These are phyloP conservation scores for Osmoderma eremita DNA, from an alignment of 2,888 invertebrate species.

Conservation along the genomic window DNA sequence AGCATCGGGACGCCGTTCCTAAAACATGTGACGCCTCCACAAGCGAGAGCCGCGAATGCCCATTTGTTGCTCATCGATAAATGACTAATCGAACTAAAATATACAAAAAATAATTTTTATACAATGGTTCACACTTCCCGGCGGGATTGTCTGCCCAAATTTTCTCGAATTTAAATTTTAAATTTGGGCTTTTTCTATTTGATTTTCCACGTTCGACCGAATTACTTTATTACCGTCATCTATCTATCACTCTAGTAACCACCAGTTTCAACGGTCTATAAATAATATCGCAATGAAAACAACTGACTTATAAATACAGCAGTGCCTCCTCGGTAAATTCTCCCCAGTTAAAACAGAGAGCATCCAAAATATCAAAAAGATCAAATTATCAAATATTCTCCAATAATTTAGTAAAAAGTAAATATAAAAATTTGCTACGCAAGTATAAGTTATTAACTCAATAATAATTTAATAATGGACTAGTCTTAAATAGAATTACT, in stretches of 20 bases:
- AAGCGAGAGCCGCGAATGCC: conserved; percentile 48
- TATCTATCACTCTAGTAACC: conserved; percentile 4
- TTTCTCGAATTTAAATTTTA: not conserved
- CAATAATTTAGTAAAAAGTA: too few species aligned
- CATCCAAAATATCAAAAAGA: not conserved
- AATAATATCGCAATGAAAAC: conserved; percentile 32
- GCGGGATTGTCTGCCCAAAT: not conserved
- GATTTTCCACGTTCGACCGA: not conserved
- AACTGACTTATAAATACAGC: conserved; percentile 25
- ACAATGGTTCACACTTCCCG: conserved; percentile 40
- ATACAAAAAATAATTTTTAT: conserved; percentile 50
- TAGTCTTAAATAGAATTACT: too few species aligned
- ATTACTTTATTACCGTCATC: not conserved
- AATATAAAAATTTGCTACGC: too few species aligned
- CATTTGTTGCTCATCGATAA: conserved; percentile 55
- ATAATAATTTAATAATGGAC: too few species aligned
- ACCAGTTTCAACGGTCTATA: conserved; percentile 15
- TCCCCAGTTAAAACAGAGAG: not conserved
- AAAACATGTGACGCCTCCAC: conserved; percentile 56
- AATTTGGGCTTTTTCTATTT: not conserved
- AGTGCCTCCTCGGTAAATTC: not conserved
- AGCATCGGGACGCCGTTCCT: conserved; percentile 52
- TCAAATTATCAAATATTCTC: not conserved
- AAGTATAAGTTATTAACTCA: too few species aligned
- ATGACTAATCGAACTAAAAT: conserved; percentile 57